A percentile compares a stretch with the other conserved stretches of the same genome.
phyloP scores from a whole-genome alignment of 2,113 vertebrate species.

The Malurus elegans region DNA sequence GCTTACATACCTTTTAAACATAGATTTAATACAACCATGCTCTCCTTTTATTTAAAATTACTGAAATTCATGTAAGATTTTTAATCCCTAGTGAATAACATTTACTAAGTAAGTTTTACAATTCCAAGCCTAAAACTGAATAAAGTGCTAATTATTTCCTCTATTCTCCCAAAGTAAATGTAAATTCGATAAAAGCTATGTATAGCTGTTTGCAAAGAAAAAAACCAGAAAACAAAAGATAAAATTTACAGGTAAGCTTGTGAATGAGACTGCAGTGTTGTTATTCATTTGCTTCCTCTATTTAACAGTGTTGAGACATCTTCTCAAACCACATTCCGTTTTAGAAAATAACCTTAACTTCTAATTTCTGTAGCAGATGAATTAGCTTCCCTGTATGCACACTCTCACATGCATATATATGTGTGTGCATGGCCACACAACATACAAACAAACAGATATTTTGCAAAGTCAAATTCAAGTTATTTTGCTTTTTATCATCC shows the following conservation, averaged over 20 bases:
- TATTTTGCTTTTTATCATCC: background rate
- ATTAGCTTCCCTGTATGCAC: slow-evolving; percentile 2
- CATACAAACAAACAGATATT: background rate
- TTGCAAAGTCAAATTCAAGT: slow-evolving; percentile 34
- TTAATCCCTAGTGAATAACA: background rate
- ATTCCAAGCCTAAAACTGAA: background rate
- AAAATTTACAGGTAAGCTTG: background rate
- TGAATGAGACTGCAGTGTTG: background rate
- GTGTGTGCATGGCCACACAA: background rate
- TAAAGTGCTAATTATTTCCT: background rate
- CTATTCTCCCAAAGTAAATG: background rate
- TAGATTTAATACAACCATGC: background rate
- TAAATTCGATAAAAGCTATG: background rate
- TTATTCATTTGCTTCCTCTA: slow-evolving; percentile 17
- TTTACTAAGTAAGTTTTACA: background rate
- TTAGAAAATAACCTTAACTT: slow-evolving; percentile 39
- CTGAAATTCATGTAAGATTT: background rate
- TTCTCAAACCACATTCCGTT: background rate
- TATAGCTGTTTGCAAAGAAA: background rate
- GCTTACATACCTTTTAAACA: background rate
- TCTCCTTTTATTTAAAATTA: background rate
- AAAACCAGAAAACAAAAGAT: background rate
- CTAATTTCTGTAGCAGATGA: slow-evolving; percentile 35
- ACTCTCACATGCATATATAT: accelerated
- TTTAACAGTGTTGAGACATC: background rate